Conservation (phyloP, 2,113 vertebrate species). For the Tragelaphus scriptus region DNA sequence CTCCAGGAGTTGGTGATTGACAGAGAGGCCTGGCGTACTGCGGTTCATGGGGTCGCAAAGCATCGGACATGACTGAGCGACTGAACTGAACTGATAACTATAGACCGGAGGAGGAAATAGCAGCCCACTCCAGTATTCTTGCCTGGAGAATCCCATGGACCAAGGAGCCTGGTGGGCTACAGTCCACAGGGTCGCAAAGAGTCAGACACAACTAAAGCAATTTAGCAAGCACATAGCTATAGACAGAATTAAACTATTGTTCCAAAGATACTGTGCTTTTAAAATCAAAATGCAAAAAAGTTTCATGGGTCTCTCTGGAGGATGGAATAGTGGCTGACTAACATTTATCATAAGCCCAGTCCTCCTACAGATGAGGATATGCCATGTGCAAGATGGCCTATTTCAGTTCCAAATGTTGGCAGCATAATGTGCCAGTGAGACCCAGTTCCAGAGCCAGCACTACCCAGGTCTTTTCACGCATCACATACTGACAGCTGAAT, state of each 20-base stretch:
- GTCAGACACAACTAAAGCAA: background rate
- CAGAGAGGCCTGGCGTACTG: too few relatives aligned
- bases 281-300: slow-evolving; percentile 6
- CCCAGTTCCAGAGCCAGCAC: slow-evolving; percentile 18
- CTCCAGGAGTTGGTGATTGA: too few relatives aligned
- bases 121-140: background rate
- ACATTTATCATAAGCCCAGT: slow-evolving; percentile 16
- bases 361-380: background rate
- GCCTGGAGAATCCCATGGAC: background rate
- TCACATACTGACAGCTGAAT: slow-evolving; percentile 38
- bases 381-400: background rate
- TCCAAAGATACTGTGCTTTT: background rate
- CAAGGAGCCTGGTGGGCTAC: background rate
- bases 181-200: fast-evolving
- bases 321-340: background rate
- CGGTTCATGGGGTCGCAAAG: too few relatives aligned
- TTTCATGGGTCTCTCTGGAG: background rate
- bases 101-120: background rate
- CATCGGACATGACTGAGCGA: fast-evolving
- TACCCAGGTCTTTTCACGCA: background rate
- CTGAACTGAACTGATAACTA: too few relatives aligned
- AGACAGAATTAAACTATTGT: background rate
- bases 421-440: slow-evolving; percentile 12
- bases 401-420: slow-evolving; percentile 9
- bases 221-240: background rate